Base-by-base conservation (phyloP, 2,113 vertebrate species). In the Mixornis gularis region DNA sequence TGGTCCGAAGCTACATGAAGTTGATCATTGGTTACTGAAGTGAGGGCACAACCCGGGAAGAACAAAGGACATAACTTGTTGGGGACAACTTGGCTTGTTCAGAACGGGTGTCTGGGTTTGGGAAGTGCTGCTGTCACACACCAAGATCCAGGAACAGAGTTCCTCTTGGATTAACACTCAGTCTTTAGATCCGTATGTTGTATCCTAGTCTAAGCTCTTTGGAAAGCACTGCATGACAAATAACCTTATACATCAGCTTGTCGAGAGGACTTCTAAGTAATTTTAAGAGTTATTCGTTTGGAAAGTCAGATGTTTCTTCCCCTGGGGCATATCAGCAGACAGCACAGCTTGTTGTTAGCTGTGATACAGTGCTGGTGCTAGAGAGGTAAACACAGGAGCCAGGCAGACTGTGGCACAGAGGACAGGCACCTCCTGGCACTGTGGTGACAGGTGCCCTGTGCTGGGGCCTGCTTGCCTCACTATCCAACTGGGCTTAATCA, bases 221-320 rank as follows among this genome's bases (percentile, higher is more conserved):
- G 68, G 48, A 25, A 52, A 81, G 80, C 40, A 52, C 74, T 66
- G 63, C 26, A 7, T 91, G 79, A 83, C 51, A 74, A 87, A 72
- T 46, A 63, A 69, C 85, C 92, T 88, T 64, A n/a, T 22, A 41
- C n/a, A 59, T 86, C 64, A 71, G 13, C 56, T 84, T 90, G 88
- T 86, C 25, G 34, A 66, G 48, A 71, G 74, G 22, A 56, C 88
- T 78, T 51, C 52, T 66, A 83, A 83, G 68, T 44, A 83, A 51
- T 48, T 91, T 88, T 83, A 85, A 91, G 78, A 77, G 53, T 77
- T 88, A 53, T 64, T 95, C n/a, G 41, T 86, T 90, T 79, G 79
- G 53, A 48, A 94, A 90, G 69, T 43, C 79, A 85, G 79, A n/a
- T 27, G 2, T 66, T 80, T 88, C 69, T 87, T 90, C 32, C 71